Base-by-base conservation (phyloP, 1,140 invertebrate species). In the Conus ventricosus region DNA sequence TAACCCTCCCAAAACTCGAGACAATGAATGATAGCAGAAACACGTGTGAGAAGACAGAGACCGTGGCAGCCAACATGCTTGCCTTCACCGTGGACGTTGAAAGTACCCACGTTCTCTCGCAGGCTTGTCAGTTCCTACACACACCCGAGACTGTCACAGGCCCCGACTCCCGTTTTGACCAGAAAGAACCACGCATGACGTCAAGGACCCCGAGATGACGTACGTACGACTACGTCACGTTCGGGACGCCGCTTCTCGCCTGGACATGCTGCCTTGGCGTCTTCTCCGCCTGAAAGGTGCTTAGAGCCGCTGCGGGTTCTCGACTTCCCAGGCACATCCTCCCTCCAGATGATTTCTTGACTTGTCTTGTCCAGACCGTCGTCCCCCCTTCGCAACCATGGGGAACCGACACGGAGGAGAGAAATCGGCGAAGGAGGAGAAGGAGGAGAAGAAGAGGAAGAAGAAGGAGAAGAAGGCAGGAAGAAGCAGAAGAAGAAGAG, bases 331-430 rank as follows among this genome's bases (percentile, higher is more conserved):
- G 39, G 39, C 39, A 39, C 39, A n/a, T 75, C 17, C 17, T 5
- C 1, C 5, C 25, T 5, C 76, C 39, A 20, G 7, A 27, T 51
- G 39, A 27, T 39, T 15, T 11, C 76, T 78, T 27, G 76, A 27
- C 7, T 20, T 20, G 23, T 1, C 23, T 20, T 25, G 7, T 75
- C 20, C 20, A 20, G 17, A 20, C 67, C 67, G 11, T 20, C 67
- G 1, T 23, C n/a, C 20, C 0, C n/a, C n/a, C 17, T 17, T 23
- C 25, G 7, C 76, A 51, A 78, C 25, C 76, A 90, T 90, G 89
- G 89, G 89, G 4, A 90, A 90, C 87, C 75, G 87, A 86, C 85
- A 87, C 51, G 89, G 89, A 10, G 67, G 67, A 11, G 67, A 88
- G 15, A 88, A 84, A n/a, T 54, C 86, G 25, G 67, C 23, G 63